Evolutionary conservation across 2,888 invertebrate species (phyloP).

Genomic region (Chymomyza caudatula): DNA sequence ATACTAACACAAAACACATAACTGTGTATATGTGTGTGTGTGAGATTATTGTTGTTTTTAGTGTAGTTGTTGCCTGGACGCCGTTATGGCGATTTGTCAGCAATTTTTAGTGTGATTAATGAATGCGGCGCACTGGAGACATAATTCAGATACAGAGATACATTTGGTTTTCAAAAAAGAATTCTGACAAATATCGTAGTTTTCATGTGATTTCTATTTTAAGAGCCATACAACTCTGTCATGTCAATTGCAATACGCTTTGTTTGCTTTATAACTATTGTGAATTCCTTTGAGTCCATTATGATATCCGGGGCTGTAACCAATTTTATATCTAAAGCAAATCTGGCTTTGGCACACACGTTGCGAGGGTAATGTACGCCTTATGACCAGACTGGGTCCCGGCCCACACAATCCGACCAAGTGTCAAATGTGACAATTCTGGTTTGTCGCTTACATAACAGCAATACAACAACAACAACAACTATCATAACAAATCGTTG

Average conservation of each 20-base stretch:
- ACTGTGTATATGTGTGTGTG: conserved; percentile 3
- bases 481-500: conserved; percentile 10
- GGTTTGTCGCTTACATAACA: conserved; percentile 37
- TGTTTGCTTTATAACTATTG: background rate
- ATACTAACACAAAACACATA: background rate
- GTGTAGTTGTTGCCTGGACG: conserved; percentile 28
- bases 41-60: background rate
- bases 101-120: conserved; percentile 60
- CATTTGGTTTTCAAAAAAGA: background rate
- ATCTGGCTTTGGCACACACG: background rate
- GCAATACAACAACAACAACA: conserved; percentile 1
- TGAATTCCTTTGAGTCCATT: conserved; percentile 33
- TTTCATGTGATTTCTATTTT: background rate
- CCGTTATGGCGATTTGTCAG: conserved; percentile 68
- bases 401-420: background rate
- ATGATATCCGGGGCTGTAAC: conserved; percentile 50
- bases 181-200: background rate
- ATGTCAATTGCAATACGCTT: background rate
- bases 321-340: background rate
- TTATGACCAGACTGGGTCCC: conserved; percentile 38
- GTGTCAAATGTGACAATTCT: conserved; percentile 52
- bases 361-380: conserved; percentile 58
- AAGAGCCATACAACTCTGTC: background rate
- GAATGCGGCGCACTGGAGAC: conserved; percentile 58
- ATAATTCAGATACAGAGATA: conserved; percentile 37